Evolutionary conservation across 2,888 invertebrate species (phyloP).

Genomic region (Chymomyza caudatula): DNA sequence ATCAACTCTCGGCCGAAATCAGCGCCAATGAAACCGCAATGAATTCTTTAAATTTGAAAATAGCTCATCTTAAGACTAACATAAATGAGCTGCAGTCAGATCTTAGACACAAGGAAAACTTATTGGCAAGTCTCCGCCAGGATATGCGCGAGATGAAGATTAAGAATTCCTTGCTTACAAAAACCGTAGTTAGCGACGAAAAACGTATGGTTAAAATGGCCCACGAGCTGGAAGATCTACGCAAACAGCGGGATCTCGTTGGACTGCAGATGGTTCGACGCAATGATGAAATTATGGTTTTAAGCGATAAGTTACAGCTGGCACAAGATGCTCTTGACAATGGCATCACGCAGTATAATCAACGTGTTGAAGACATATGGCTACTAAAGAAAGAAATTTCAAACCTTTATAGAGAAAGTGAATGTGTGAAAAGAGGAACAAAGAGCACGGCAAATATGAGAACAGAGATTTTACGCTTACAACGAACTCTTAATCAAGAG

Average conservation of each 20-base stretch:
- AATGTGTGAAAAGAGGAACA: slow-evolving; percentile 84
- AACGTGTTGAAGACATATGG: slow-evolving; percentile 89
- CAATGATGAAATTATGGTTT: slow-evolving; percentile 88
- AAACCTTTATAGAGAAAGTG: slow-evolving; percentile 85
- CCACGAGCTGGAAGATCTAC: slow-evolving; percentile 86
- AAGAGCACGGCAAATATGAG: slow-evolving; percentile 89
- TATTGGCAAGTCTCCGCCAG: slow-evolving; percentile 61
- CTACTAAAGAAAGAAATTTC: slow-evolving; percentile 90
- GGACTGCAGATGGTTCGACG: slow-evolving; percentile 90
- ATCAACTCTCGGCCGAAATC: slow-evolving; percentile 91
- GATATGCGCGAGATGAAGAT: slow-evolving; percentile 70
- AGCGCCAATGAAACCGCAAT: slow-evolving; percentile 86
- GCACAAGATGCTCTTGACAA: slow-evolving; percentile 88
- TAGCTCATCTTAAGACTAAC: slow-evolving; percentile 84
- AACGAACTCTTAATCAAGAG: slow-evolving; percentile 88
- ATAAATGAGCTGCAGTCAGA: slow-evolving; percentile 83
- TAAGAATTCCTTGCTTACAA: slow-evolving; percentile 80
- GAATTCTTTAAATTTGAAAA: slow-evolving; percentile 83
- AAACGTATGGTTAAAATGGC: slow-evolving; percentile 83
- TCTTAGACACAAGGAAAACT: slow-evolving; percentile 62
- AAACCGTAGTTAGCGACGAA: slow-evolving; percentile 85
- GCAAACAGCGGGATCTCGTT: slow-evolving; percentile 88
- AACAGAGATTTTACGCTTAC: slow-evolving; percentile 84
- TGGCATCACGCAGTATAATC: slow-evolving; percentile 85
- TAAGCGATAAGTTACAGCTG: slow-evolving; percentile 89